A percentile compares a stretch with the other conserved stretches of the same genome.
phyloP scores from a whole-genome alignment of 2,888 invertebrate genomes.

The Pandemis corylana region DNA sequence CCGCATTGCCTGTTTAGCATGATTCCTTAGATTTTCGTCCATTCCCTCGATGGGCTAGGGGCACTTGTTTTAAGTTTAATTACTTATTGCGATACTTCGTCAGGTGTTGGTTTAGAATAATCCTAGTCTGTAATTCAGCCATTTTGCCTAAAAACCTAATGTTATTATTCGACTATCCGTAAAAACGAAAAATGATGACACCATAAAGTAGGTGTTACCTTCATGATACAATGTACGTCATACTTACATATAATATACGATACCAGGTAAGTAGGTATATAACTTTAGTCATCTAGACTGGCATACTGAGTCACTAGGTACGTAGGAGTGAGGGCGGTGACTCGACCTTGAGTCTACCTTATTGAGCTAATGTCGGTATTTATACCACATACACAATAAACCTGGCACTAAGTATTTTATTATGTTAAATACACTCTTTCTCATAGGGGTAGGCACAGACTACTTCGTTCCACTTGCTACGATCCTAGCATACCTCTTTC shows the following conservation, averaged over 20 bases:
- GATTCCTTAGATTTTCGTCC: too few relatives aligned
- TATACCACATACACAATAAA: background rate
- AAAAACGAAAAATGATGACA: background rate
- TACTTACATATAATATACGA: background rate
- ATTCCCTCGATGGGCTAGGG: too few relatives aligned
- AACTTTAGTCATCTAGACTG: constrained; percentile 1
- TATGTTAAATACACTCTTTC: background rate
- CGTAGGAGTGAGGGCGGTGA: constrained; percentile 2
- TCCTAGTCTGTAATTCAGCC: too few relatives aligned
- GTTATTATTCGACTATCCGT: too few relatives aligned
- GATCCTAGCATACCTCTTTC: too few relatives aligned
- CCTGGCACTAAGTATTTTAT: background rate
- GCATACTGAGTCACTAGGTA: background rate
- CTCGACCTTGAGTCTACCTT: background rate
- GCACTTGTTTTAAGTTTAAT: too few relatives aligned
- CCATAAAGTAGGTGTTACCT: background rate
- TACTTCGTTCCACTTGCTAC: too few relatives aligned
- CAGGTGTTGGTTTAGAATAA: too few relatives aligned
- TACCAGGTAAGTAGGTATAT: background rate
- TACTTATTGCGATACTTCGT: too few relatives aligned
- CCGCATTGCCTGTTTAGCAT: too few relatives aligned
- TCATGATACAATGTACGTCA: background rate
- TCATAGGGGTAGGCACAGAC: too few relatives aligned
- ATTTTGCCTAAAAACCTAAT: too few relatives aligned
- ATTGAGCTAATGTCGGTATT: background rate